phyloP scores from a whole-genome alignment of 2,797 vertebrate genomes.

The Sebastolobus altivelis region DNA sequence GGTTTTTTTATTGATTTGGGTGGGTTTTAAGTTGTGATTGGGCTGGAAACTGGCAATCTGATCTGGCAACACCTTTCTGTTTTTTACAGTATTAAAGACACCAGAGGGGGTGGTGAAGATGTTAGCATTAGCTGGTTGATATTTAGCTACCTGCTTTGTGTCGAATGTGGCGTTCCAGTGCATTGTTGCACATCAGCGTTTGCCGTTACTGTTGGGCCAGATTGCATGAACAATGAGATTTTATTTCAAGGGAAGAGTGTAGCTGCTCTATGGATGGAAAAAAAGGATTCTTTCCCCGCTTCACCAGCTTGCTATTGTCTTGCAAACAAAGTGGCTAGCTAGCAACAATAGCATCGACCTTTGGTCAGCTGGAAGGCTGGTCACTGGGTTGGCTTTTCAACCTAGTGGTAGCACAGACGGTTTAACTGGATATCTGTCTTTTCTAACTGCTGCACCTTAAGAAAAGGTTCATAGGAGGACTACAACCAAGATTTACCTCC shows the following conservation, averaged over 20 bases:
- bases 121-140: not conserved
- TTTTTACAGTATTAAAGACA: not conserved
- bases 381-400: not conserved
- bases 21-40: no score
- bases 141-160: not conserved
- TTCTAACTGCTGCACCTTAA: not conserved
- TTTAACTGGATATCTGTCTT: not conserved
- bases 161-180: not conserved
- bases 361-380: slow-evolving; percentile 8
- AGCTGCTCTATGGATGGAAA: not conserved
- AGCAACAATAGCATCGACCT: not conserved
- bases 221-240: not conserved
- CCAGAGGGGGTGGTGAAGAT: slow-evolving; percentile 7
- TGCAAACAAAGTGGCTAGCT: slow-evolving; percentile 21
- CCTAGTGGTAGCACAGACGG: not conserved
- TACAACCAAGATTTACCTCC: not conserved
- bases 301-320: slow-evolving; percentile 28
- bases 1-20: no score
- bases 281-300: not conserved
- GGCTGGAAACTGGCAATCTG: no score
- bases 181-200: not conserved
- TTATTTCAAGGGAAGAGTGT: not conserved
- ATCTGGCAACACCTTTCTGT: not conserved
- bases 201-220: not conserved
- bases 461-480: not conserved